A percentile compares a stretch with the other conserved stretches of the same genome.
Conservation (phyloP, 2,888 invertebrate species). For the Periphyllus acericola region DNA sequence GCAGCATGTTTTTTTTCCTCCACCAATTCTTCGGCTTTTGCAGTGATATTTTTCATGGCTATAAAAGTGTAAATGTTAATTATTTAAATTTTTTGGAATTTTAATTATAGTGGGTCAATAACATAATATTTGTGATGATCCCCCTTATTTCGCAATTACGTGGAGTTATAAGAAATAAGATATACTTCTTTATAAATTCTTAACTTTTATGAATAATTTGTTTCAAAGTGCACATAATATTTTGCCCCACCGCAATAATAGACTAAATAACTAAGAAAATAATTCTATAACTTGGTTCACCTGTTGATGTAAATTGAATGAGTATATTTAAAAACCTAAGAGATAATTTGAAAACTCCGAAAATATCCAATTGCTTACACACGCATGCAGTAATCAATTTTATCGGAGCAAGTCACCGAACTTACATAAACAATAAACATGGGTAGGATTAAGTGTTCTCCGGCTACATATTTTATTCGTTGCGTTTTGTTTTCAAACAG, state of each 20-base stretch:
- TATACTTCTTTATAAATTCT: background rate
- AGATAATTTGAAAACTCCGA: background rate
- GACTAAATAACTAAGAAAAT: background rate
- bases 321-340: background rate
- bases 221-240: background rate
- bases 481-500: background rate
- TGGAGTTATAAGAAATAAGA: background rate
- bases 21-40: constrained; percentile 50
- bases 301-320: background rate
- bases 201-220: background rate
- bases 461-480: background rate
- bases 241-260: background rate
- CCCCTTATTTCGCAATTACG: background rate
- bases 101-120: background rate
- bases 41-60: constrained; percentile 54
- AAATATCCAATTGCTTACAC: background rate
- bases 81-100: background rate
- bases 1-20: constrained; percentile 53
- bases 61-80: background rate
- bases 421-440: background rate
- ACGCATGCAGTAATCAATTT: background rate
- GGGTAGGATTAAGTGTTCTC: background rate
- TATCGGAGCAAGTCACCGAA: background rate
- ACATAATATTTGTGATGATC: background rate
- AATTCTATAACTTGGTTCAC: background rate